Base-by-base conservation (phyloP, 2,113 vertebrate genomes). In the Circaetus gallicus region DNA sequence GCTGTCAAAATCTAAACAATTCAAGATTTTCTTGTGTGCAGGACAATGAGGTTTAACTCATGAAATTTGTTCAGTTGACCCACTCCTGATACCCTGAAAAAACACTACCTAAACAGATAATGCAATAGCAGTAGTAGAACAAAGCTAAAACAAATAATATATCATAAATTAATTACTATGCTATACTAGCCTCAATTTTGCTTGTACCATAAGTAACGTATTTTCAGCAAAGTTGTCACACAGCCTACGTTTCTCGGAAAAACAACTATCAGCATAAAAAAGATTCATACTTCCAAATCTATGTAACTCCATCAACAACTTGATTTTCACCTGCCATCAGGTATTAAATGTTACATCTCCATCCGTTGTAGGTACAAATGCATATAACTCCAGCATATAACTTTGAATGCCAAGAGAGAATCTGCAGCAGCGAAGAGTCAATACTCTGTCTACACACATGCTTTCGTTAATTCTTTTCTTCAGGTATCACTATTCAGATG, bases 361-460 rank as follows among this genome's bases (percentile, higher is more conserved):
- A 55, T 31, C 13, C 32, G 49, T 0, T 67, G 19, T 8, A 86
- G 25, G 25, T 65, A 72, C 21, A 69, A 93, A 92, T 45, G 25
- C 11, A 52, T 52, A 28, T 52, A 52, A 52, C 17, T 66, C 26
- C 17, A 26, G 22, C 18, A 28, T 14, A 6, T 26, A 29, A 74
- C 53, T 88, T 13, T 89, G 63, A 91, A 70, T 31, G 26, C 21
- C 22, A 76, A 29, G 42, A 72, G 25, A 62, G 29, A 84, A 12
- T 55, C 28, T 91, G 55, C 50, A 93, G 72, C 53, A 69, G 21
- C 49, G 13, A 96, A 47, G 34, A 95, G 42, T 80, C 71, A 79
- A 49, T 49, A 74, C 5, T 13, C 43, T 38, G 6, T 36, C 26
- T 32, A 88, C 13, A 50, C 2, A 8, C 2, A 8, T 13, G 24